Base-by-base conservation (phyloP, 2,888 invertebrate species). In the Rhimphoctona megacephalus region DNA sequence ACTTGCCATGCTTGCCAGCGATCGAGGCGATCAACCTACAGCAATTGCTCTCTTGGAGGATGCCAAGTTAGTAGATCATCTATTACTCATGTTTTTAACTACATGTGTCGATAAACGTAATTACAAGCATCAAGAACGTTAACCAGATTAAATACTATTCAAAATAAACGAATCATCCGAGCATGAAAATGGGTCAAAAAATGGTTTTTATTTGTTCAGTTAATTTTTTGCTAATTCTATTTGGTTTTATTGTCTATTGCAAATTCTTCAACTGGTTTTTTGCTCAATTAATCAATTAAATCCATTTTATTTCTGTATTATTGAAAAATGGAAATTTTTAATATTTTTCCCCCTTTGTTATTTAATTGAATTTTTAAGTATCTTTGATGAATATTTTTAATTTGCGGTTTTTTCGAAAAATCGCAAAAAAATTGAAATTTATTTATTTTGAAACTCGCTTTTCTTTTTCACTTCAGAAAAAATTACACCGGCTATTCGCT, bases 401-500 rank as follows among this genome's bases (percentile, higher is more conserved):
- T 1, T 22, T 9, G 8, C 8, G 2, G 9, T 54, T 78, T 49
- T n/a, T 22, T 61, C 69, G 19, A 7, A 46, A 78, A 36, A 64
- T 64, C 14, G n/a, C 17, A n/a, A 72, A 19, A 9, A 30, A 2
- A 17, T 11, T 8, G 33, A 8, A 11, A 33, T 19, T 30, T 2
- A n/a, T 2, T 3, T 1, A 46, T 54, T 72, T 30, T 39, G 0
- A 61, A 46, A 7, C 8, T 69, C 39, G 14, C 11, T 30, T 85
- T 67, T 80, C 84, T 83, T 76, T 74, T 81, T 11, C 85, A 90
- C 95, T 96, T 1, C 95, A 98, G 98, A 94, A 97, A 97, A 95
- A 97, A 98, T 93, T 98, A 97, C 94, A 97, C 98, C 14, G 97
- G 98, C 4, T 99, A 98, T 94, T 96, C 97, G 0, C 94, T 99